Percentiles rank a stretch among this genome's conserved stretches.
phyloP scores from a whole-genome alignment of 2,888 invertebrate genomes.

The Dione vanillae region DNA sequence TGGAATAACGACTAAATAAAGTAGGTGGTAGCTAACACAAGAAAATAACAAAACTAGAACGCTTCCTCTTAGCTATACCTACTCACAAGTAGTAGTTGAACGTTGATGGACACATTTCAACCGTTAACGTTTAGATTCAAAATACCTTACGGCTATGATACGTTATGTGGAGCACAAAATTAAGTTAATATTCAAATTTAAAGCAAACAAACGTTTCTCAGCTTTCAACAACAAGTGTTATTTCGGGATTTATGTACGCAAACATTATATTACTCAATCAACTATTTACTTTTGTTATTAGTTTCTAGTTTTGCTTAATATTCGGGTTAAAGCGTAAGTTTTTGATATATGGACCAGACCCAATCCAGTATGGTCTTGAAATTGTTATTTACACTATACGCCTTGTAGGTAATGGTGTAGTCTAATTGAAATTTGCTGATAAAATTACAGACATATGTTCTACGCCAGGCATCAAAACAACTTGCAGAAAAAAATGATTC shows the following conservation, averaged over 20 bases:
- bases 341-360: not conserved
- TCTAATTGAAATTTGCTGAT: no score
- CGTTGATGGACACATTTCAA: slow-evolving; percentile 3
- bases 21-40: no score
- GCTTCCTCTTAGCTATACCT: no score
- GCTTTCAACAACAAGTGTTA: slow-evolving; percentile 25
- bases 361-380: not conserved
- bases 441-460: no score
- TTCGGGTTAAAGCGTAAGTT: not conserved
- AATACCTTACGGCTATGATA: slow-evolving; percentile 9
- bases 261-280: slow-evolving; percentile 11
- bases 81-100: not conserved
- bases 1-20: no score
- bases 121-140: not conserved
- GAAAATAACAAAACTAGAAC: no score
- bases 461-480: no score
- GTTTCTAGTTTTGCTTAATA: not conserved
- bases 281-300: slow-evolving; percentile 3
- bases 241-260: slow-evolving; percentile 21
- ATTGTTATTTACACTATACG: no score
- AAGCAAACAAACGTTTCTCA: slow-evolving; percentile 22
- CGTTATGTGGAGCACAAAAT: slow-evolving; percentile 11
- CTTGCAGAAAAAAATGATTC: no score
- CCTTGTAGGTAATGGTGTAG: no score
- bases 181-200: slow-evolving; percentile 23